These are phyloP conservation scores for Drosophila truncata DNA, from an alignment of 1,140 invertebrate genomes.

Conservation along the genomic window DNA sequence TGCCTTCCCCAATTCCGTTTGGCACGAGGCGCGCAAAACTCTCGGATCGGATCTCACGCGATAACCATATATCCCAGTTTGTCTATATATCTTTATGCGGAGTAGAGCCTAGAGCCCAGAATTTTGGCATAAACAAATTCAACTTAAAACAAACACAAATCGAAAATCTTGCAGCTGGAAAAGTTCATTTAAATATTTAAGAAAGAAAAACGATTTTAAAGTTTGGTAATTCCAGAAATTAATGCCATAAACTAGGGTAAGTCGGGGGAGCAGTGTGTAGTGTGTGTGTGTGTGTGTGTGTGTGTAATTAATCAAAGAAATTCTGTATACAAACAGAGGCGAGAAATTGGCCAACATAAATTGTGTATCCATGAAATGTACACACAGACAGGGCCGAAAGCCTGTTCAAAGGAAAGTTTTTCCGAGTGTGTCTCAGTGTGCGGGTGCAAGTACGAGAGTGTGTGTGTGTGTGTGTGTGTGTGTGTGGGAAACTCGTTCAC, in stretches of 20 bases:
- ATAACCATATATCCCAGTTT: conserved; percentile 29
- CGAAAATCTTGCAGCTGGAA: neutral
- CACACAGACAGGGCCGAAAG: conserved; percentile 51
- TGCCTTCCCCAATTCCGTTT: conserved; percentile 68
- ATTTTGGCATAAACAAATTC: conserved; percentile 34
- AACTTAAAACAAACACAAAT: conserved; percentile 15
- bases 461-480: conserved; percentile 3
- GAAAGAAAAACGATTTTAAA: neutral
- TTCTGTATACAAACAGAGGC: conserved; percentile 58
- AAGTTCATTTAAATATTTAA: conserved; percentile 17
- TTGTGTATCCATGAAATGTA: conserved; percentile 81
- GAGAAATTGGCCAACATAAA: conserved; percentile 74
- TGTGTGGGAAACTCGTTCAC: conserved; percentile 70
- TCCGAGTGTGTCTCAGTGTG: conserved; percentile 23
- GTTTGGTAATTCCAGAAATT: conserved; percentile 1
- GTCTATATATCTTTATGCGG: conserved; percentile 8
- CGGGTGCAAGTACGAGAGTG: conserved; percentile 30
- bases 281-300: neutral
- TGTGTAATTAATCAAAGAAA: conserved; percentile 32
- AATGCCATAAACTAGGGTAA: conserved; percentile 60
- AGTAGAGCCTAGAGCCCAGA: conserved; percentile 3
- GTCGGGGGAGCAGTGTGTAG: conserved; percentile 24
- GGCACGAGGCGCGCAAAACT: conserved; percentile 68
- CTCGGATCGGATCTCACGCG: conserved; percentile 41
- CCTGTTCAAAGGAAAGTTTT: conserved; percentile 51